Evolutionary conservation across 1,140 invertebrate genomes (phyloP).

Genomic region (Kradibia gibbosae): DNA sequence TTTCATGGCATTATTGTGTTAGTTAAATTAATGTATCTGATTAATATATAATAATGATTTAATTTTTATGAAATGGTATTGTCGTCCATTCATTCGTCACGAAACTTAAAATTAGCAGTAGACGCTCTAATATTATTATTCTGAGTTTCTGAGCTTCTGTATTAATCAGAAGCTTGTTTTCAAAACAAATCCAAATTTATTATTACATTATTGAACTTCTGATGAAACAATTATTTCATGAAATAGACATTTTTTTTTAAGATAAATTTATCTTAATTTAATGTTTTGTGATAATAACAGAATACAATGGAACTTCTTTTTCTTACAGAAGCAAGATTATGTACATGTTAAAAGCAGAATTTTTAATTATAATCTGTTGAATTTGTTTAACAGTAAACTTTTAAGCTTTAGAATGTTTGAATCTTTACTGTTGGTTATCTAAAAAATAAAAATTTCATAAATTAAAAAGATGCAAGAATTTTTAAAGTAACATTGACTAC

Average conservation of each 20-base stretch:
- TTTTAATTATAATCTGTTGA: slow-evolving; percentile 2
- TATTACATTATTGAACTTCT: not conserved
- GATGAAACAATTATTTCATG: slow-evolving; percentile 16
- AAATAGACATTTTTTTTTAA: slow-evolving; percentile 11
- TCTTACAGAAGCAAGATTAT: not conserved
- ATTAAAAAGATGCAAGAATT: slow-evolving; percentile 20
- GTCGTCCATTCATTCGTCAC: not conserved
- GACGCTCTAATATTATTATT: slow-evolving; percentile 2
- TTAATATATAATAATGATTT: not conserved
- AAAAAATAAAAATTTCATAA: not conserved
- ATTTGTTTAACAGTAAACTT: not conserved
- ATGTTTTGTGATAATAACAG: not conserved
- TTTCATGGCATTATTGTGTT: too few species aligned
- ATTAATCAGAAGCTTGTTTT: not conserved
- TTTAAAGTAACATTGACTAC: not conserved
- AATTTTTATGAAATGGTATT: not conserved
- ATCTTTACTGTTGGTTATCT: not conserved
- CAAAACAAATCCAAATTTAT: not conserved
- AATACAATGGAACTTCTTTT: not conserved
- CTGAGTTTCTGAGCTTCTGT: not conserved
- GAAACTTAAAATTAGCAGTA: not conserved
- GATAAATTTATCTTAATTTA: not conserved
- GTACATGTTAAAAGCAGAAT: slow-evolving; percentile 8
- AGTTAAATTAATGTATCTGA: not conserved
- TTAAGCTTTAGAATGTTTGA: slow-evolving; percentile 26